Percentiles rank a stretch among this genome's conserved stretches.
Evolutionary conservation across 2,797 vertebrate species (phyloP).

Genomic region (Oreonectes daqikongensis): DNA sequence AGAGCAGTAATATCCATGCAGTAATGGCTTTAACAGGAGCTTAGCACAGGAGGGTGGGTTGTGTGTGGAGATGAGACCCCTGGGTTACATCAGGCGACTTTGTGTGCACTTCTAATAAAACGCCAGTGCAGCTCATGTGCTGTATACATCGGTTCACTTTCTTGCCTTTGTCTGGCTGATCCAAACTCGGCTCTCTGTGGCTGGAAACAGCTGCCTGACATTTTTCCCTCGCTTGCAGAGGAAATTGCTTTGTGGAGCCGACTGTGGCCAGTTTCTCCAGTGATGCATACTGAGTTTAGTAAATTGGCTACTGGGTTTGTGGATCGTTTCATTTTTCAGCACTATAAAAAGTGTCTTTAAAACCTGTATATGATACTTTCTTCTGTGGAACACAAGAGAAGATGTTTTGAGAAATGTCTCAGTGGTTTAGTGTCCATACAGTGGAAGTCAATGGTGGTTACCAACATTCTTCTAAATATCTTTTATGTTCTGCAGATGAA

Average conservation of each 20-base stretch:
- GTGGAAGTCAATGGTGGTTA: too few relatives aligned
- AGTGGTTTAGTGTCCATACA: too few relatives aligned
- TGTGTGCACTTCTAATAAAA: slow-evolving; percentile 71
- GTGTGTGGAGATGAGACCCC: slow-evolving; percentile 56
- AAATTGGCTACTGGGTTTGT: slow-evolving; percentile 16
- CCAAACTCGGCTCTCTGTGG: slow-evolving; percentile 63
- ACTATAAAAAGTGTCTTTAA: too few relatives aligned
- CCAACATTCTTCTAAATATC: too few relatives aligned
- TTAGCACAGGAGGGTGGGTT: slow-evolving; percentile 19
- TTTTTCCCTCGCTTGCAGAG: slow-evolving; percentile 64
- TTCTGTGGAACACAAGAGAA: too few relatives aligned
- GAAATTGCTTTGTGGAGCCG: slow-evolving; percentile 65
- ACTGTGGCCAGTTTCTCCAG: slow-evolving; percentile 59
- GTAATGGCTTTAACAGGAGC: slow-evolving; percentile 75
- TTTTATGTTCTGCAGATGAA: background rate
- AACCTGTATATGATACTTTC: too few relatives aligned
- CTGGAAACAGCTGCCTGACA: slow-evolving; percentile 69
- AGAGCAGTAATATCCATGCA: slow-evolving; percentile 65
- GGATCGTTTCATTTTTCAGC: background rate
- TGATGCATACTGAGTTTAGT: slow-evolving; percentile 62
- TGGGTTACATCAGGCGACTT: slow-evolving; percentile 65
- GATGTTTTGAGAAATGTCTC: too few relatives aligned
- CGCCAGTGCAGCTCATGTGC: slow-evolving; percentile 68
- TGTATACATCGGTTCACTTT: slow-evolving; percentile 63
- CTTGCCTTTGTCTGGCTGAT: slow-evolving; percentile 61